These are phyloP conservation scores for Andrena marginata DNA, from an alignment of 2,888 invertebrate genomes.

Conservation along the genomic window DNA sequence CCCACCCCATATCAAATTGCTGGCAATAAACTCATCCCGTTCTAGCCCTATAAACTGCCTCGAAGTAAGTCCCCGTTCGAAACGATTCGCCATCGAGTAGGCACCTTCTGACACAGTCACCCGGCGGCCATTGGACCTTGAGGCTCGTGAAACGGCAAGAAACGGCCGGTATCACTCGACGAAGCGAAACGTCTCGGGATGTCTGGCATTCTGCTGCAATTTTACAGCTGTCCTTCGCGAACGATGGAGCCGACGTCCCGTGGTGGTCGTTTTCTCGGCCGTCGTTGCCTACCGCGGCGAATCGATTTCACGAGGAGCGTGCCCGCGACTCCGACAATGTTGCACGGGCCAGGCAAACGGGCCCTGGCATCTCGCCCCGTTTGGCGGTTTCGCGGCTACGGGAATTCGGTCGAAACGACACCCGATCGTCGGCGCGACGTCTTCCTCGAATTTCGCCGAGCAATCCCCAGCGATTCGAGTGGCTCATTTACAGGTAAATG, in stretches of 20 bases:
- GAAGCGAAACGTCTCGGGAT: constrained; percentile 27
- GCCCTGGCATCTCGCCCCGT: constrained; percentile 22
- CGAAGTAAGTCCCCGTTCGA: background rate
- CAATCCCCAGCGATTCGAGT: constrained; percentile 7
- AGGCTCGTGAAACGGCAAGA: constrained; percentile 14
- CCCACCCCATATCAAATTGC: no score
- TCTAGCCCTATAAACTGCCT: background rate
- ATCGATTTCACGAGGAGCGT: constrained; percentile 63
- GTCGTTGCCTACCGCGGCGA: constrained; percentile 55
- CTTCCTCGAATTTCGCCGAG: background rate
- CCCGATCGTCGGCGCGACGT: constrained; percentile 1
- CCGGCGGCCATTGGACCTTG: constrained; percentile 10
- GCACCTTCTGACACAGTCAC: constrained; percentile 1
- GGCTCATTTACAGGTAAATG: constrained; percentile 4
- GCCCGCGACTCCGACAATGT: constrained; percentile 61
- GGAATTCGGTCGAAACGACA: constrained; percentile 22
- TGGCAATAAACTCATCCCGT: no score
- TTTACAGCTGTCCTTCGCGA: constrained; percentile 65
- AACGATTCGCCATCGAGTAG: constrained; percentile 18
- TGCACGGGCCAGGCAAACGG: constrained; percentile 40
- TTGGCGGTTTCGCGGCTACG: constrained; percentile 23
- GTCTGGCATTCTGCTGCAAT: constrained; percentile 56
- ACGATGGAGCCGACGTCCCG: constrained; percentile 38
- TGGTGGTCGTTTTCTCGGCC: constrained; percentile 46
- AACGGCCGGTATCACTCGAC: constrained; percentile 45